Evolutionary conservation across 2,888 invertebrate genomes (phyloP).

Genomic region (Geophilus truncorum): DNA sequence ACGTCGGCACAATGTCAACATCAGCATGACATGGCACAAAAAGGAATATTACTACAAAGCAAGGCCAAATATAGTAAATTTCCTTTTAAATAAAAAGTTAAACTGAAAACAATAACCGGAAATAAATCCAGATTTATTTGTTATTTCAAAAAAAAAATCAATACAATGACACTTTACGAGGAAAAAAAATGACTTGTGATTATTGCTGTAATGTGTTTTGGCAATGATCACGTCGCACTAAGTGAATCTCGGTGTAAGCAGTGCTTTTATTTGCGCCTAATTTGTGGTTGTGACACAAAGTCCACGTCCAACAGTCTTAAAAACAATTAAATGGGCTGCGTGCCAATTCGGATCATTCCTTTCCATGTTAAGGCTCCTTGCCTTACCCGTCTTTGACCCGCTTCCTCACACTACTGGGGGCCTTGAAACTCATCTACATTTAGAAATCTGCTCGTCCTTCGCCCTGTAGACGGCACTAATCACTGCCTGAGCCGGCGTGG

Average conservation of each 20-base stretch:
- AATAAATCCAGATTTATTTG: too few species aligned
- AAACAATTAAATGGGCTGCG: neutral
- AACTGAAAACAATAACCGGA: too few species aligned
- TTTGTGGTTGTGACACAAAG: neutral
- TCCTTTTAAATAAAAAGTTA: too few species aligned
- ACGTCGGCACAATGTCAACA: neutral
- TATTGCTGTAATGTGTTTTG: too few species aligned
- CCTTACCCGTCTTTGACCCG: conserved; percentile 20
- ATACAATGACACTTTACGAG: too few species aligned
- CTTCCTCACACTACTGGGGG: neutral
- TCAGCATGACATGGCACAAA: neutral
- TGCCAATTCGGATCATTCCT: conserved; percentile 23
- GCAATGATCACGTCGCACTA: neutral
- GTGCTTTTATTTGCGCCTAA: neutral
- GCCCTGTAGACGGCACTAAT: conserved; percentile 8
- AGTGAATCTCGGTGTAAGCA: neutral
- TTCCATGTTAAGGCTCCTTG: conserved; percentile 21
- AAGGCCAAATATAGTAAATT: too few species aligned
- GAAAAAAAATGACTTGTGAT: too few species aligned
- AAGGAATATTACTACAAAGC: too few species aligned
- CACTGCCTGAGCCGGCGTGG: conserved; percentile 10
- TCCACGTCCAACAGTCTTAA: neutral
- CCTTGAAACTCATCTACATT: conserved; percentile 27
- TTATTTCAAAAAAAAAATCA: too few species aligned
- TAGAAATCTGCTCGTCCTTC: neutral